A percentile compares a stretch with the other conserved stretches of the same genome.
Conservation (phyloP, 2,113 vertebrate species). For the Lampris incognitus region DNA sequence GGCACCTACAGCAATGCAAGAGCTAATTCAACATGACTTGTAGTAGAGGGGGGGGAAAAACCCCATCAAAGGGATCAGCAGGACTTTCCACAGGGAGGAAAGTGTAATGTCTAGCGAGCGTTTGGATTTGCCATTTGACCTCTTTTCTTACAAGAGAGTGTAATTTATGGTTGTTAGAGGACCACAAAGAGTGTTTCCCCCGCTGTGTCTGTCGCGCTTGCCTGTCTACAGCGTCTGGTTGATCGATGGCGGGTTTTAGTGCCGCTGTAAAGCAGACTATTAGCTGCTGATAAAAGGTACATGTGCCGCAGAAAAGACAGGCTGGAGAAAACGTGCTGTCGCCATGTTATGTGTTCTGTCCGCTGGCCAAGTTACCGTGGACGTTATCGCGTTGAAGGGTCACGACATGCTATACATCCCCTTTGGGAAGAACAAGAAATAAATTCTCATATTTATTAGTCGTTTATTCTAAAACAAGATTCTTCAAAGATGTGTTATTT, state of each 20-base stretch:
- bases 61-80: conserved; percentile 59
- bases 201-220: conserved; percentile 11
- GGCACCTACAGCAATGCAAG: background rate
- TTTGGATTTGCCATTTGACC: conserved; percentile 53
- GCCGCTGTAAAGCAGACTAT: conserved; percentile 41
- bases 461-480: too few relatives aligned
- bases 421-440: too few relatives aligned
- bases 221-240: conserved; percentile 23
- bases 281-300: background rate
- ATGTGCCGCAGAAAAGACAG: background rate
- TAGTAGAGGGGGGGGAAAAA: conserved; percentile 18
- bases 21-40: conserved; percentile 36
- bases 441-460: too few relatives aligned
- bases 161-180: conserved; percentile 51
- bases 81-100: conserved; percentile 21
- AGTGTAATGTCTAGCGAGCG: conserved; percentile 35
- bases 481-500: too few relatives aligned
- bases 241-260: conserved; percentile 53
- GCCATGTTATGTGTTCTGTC: background rate
- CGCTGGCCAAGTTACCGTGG: background rate
- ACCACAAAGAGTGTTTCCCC: conserved; percentile 38
- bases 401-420: too few relatives aligned
- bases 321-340: background rate
- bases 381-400: too few relatives aligned
- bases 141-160: conserved; percentile 24